phyloP scores from a whole-genome alignment of 2,888 invertebrate genomes.

The Philereme transversata region DNA sequence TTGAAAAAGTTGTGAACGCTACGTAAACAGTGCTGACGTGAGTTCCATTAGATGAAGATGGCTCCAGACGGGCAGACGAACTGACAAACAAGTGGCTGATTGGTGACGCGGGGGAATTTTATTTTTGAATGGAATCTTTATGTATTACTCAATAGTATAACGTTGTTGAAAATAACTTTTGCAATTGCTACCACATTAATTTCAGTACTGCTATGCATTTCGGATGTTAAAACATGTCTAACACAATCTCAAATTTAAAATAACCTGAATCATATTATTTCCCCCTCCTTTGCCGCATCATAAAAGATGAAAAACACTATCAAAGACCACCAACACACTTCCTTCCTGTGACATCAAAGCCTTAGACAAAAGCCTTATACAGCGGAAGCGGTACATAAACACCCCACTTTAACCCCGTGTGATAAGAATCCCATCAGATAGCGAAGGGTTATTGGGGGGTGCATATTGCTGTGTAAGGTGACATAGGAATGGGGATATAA shows the following conservation, averaged over 20 bases:
- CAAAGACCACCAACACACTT: slow-evolving; percentile 13
- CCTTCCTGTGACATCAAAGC: slow-evolving; percentile 22
- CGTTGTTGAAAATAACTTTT: too few species aligned
- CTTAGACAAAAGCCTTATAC: slow-evolving; percentile 17
- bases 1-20: slow-evolving; percentile 37
- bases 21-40: slow-evolving; percentile 34
- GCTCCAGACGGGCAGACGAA: slow-evolving; percentile 39
- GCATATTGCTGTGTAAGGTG: slow-evolving; percentile 27
- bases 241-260: too few species aligned
- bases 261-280: too few species aligned
- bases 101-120: slow-evolving; percentile 5
- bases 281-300: not conserved
- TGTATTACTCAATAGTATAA: too few species aligned
- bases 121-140: not conserved
- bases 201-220: too few species aligned
- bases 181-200: too few species aligned
- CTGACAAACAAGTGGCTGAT: slow-evolving; percentile 41
- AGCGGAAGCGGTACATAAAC: slow-evolving; percentile 36
- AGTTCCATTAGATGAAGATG: slow-evolving; percentile 54
- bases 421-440: slow-evolving; percentile 31
- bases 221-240: too few species aligned
- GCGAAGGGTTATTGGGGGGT: slow-evolving; percentile 28
- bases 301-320: slow-evolving; percentile 25
- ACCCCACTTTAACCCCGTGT: slow-evolving; percentile 30
- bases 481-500: slow-evolving; percentile 10